Evolutionary conservation across 2,113 vertebrate species (phyloP).

Genomic region (Trematomus loennbergii): DNA sequence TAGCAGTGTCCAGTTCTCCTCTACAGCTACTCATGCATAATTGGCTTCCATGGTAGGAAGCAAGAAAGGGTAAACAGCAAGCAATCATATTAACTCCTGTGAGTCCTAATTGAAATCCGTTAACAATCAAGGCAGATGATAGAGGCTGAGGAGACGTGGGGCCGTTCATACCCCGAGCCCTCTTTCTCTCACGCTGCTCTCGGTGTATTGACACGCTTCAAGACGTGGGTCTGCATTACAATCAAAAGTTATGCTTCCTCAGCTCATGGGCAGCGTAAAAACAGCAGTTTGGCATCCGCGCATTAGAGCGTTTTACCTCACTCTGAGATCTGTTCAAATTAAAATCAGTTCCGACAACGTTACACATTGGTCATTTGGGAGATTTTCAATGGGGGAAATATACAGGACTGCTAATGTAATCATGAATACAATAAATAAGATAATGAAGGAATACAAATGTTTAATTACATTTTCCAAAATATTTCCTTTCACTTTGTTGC

Average conservation of each 20-base stretch:
- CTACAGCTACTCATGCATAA: constrained; percentile 74
- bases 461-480: neutral
- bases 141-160: constrained; percentile 50
- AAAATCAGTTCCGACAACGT: neutral
- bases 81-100: constrained; percentile 77
- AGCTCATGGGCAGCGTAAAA: constrained; percentile 18
- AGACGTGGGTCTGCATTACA: constrained; percentile 46
- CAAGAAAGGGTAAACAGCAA: constrained; percentile 76
- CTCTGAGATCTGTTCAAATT: neutral
- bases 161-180: constrained; percentile 31
- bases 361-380: neutral
- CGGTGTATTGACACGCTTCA: constrained; percentile 18
- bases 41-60: constrained; percentile 76
- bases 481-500: neutral
- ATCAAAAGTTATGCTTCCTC: constrained; percentile 47
- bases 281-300: constrained; percentile 25
- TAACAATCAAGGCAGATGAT: constrained; percentile 72
- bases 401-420: neutral
- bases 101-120: constrained; percentile 79
- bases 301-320: constrained; percentile 10
- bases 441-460: no score
- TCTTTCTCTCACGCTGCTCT: constrained; percentile 28
- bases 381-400: constrained; percentile 9
- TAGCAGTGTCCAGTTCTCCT: constrained; percentile 75
- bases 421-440: neutral